Evolutionary conservation across 2,113 vertebrate genomes (phyloP), one percentile per base, ranked within the genome.

Genomic region (Cyanistes caeruleus): DNA sequence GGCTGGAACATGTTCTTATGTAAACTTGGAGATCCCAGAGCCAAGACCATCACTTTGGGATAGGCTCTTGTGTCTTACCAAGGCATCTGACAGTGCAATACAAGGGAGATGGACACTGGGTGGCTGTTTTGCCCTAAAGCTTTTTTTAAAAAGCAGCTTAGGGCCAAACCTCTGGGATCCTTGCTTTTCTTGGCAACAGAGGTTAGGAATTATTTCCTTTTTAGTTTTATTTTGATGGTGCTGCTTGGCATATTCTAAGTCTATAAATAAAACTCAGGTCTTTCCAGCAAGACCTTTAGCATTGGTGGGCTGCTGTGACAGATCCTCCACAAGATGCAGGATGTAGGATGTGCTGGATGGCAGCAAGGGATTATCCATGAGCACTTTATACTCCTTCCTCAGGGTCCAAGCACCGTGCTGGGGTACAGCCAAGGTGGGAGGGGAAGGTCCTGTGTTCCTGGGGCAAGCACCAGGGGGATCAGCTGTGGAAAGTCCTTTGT

Each of bases 341-440:
- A 70, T 0, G 1, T 58, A 65, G 84, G 65, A 67, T 0, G 0
- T 3, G 4, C 87, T 2, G 6, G 78, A 16, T n/a, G 85, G 81
- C 94, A 79, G 90, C 11, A 2, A 2, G 5, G 25, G 37, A 30
- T 56, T 58, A 41, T 80, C 88, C 41, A 20, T 4, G 33, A 80
- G 95, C 95, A 95, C 92, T 94, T 96, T 86, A 90, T 37, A 30
- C 11, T 77, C 85, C 79, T 89, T 93, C 91, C 92, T 86, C 90
- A 86, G 90, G 90, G 91, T 63, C 64, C 73, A 56, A 41, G 39
- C 74, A 65, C 46, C 1, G 0, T 44, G 70, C 76, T 86, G 88
- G 75, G 85, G 35, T 37, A 23, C 55, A 69, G 78, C 62, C 83
- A 58, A 35, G 46, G 58, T 1, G 7, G 62, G 60, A 60, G 24